Evolutionary conservation across 1,140 invertebrate species (phyloP).

Genomic region (Cydia splendana): DNA sequence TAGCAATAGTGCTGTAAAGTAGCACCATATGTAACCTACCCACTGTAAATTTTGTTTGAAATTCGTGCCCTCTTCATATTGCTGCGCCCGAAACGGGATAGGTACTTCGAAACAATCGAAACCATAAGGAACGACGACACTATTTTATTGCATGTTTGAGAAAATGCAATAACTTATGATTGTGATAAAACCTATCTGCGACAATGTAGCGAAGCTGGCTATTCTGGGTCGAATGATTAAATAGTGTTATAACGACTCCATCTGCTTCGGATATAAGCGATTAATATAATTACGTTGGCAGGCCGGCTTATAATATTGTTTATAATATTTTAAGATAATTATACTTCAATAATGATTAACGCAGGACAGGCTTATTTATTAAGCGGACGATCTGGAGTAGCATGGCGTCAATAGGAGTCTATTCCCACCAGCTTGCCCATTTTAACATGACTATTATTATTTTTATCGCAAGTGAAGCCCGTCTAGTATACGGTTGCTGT

Average conservation of each 20-base stretch:
- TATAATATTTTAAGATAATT: slow-evolving; percentile 5
- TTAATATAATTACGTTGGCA: slow-evolving; percentile 14
- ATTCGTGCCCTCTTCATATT: no score
- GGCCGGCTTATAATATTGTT: not conserved
- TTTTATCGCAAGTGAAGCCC: no score
- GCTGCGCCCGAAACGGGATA: no score
- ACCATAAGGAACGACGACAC: no score
- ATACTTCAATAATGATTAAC: slow-evolving; percentile 12
- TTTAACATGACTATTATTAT: not conserved
- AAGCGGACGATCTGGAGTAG: not conserved
- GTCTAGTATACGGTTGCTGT: no score
- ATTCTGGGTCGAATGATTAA: not conserved
- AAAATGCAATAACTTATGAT: no score
- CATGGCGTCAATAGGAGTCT: not conserved
- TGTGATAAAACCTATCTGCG: not conserved
- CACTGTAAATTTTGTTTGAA: no score
- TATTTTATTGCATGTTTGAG: no score
- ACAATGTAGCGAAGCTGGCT: not conserved
- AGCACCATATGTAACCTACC: no score
- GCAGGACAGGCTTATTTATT: not conserved
- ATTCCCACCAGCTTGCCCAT: not conserved
- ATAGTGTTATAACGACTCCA: slow-evolving; percentile 5
- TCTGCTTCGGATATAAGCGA: slow-evolving; percentile 16
- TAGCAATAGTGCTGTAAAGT: no score
- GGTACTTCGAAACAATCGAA: no score